Evolutionary conservation across 2,797 vertebrate genomes (phyloP), one percentile per base, ranked within the genome.

Genomic region (Champsocephalus esox): DNA sequence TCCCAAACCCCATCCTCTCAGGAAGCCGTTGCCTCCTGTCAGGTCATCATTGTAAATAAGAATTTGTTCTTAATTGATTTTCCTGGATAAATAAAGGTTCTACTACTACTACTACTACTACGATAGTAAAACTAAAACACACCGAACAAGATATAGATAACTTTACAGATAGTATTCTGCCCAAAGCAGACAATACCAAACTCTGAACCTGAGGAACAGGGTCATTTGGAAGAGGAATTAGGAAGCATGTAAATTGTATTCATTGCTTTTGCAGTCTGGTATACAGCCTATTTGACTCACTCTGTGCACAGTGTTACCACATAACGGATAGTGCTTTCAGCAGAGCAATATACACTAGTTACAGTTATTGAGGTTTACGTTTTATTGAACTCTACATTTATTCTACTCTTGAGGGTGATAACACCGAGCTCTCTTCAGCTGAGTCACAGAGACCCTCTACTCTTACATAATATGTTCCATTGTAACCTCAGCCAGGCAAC

Each of bases 361-460:
- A 65, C 62, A 77, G 50, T 78, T 73, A 73, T 81, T 83, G 75
- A 81, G 74, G 80, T 58, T 32, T 46, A 24, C n/a, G 41, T 74
- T 82, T 80, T 84, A 87, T 67, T 84, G 64, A 80, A 80, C 72
- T 77, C n/a, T 12, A 46, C 73, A 52, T 82, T 75, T 75, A 83
- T 75, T 72, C 46, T 84, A 77, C 78, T 88, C 69, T 70, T 51
- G 59, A 68, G 73, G 73, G 70, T 66, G 65, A 79, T 81, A 75
- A 74, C 41, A 34, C 61, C 28, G 66, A 66, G 67, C 56, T 71
- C 63, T 80, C 62, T 49, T 57, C 62, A 43, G 16, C 77, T 84
- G 79, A 90, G 68, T 82, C 77, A 85, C 74, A 56, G n/a, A 45
- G 66, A 78, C 66, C 44, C 54, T 76, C 52, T 4, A 7, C 43